Base-by-base conservation (phyloP, 2,797 vertebrate genomes). In the Ataeniobius toweri region DNA sequence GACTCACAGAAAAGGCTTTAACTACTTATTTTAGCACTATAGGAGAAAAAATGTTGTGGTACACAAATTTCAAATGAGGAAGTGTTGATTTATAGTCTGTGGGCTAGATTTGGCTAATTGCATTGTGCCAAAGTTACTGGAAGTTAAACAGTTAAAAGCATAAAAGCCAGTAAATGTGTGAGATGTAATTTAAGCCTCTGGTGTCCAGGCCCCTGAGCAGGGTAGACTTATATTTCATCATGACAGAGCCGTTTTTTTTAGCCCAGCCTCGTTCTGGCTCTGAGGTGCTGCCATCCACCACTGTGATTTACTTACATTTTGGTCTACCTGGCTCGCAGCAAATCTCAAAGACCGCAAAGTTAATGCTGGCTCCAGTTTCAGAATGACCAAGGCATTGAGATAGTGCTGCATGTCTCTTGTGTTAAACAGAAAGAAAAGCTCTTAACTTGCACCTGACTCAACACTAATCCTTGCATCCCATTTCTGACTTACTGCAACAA, bases 251-350 rank as follows among this genome's bases (percentile, higher is more conserved):
- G 80, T 84, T 80, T 76, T 80, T 76, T 9, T 74, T 50, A 69
- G 71, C 69, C 50, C 1, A 16, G 48, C 78, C 80, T 78, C 87
- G 80, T 72, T 67, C 78, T 70, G 73, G 81, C 76, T 77, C 72
- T 7, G 67, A 81, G 80, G 1, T 76, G 41, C 80, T 71, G 74
- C 76, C 59, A 28, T 75, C 71, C 80, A 74, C 50, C 39, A 9
- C 74, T 73, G 69, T 87, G 85, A 89, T 90, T 89, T 89, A 84
- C 73, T 81, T 77, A 82, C 76, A 50, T 81, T 82, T 84, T 68
- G 80, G 73, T 83, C 74, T 31, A 28, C 81, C 76, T 20, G 41
- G 77, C 85, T 89, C 70, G 77, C 20, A 73, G 77, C 82, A 75
- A 73, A 84, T 73, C 79, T 83, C 58, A 84, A 79, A 81, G 78